phyloP scores from a whole-genome alignment of 2,797 vertebrate genomes.

The Mormyrus hasselquistii region DNA sequence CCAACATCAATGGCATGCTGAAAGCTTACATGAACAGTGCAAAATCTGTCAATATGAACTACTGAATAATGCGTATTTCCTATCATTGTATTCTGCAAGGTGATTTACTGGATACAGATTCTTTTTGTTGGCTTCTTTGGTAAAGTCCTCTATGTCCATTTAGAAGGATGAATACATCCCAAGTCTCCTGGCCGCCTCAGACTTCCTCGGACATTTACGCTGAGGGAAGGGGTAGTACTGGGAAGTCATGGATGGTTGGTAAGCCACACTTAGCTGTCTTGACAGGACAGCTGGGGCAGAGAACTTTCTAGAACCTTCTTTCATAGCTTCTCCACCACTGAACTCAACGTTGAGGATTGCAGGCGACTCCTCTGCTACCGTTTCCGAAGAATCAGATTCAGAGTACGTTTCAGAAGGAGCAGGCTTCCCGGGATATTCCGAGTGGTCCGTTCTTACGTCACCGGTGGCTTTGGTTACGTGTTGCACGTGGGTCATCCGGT shows the following conservation, averaged over 20 bases:
- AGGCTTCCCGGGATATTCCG: background rate
- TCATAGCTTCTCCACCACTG: background rate
- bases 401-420: conserved; percentile 7
- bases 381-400: conserved; percentile 14
- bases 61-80: background rate
- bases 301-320: conserved; percentile 25
- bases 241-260: conserved; percentile 20
- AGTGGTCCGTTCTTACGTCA: background rate
- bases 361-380: background rate
- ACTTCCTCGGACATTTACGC: conserved; percentile 68
- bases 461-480: background rate
- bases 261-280: conserved; percentile 39
- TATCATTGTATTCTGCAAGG: background rate
- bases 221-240: conserved; percentile 73
- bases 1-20: background rate
- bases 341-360: background rate
- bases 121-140: background rate
- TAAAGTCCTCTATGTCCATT: conserved; percentile 20
- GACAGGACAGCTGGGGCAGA: conserved; percentile 29
- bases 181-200: conserved; percentile 72
- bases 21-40: background rate
- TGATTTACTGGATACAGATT: background rate
- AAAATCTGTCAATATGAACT: background rate
- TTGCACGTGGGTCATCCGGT: conserved; percentile 41
- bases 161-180: conserved; percentile 73